Evolutionary conservation across 1,140 invertebrate genomes (phyloP).

Genomic region (Drosophila melanica): DNA sequence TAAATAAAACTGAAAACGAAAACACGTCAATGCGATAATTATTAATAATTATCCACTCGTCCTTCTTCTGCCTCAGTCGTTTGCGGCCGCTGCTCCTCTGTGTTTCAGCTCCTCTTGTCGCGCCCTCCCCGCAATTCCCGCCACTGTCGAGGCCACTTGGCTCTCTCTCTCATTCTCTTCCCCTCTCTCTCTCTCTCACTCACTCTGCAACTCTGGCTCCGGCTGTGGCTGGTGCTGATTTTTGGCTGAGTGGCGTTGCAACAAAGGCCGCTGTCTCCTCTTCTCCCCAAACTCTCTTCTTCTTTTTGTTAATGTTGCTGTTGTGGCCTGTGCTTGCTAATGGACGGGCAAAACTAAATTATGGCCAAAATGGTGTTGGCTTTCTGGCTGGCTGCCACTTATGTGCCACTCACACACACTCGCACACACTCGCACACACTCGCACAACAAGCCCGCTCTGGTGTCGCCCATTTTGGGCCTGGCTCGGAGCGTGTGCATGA

Average conservation of each 20-base stretch:
- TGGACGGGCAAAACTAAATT: slow-evolving; percentile 80
- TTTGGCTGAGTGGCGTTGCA: slow-evolving; percentile 70
- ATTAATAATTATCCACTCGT: slow-evolving; percentile 83
- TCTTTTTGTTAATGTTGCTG: slow-evolving; percentile 10
- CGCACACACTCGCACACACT: slow-evolving; percentile 21
- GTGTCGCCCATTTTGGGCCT: slow-evolving; percentile 60
- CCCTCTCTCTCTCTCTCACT: too few relatives aligned
- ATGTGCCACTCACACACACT: slow-evolving; percentile 70
- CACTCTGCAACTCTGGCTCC: neutral
- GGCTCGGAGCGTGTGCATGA: slow-evolving; percentile 68
- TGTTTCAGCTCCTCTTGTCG: neutral
- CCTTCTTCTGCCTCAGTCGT: slow-evolving; percentile 62
- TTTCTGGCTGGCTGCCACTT: slow-evolving; percentile 80
- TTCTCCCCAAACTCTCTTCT: neutral
- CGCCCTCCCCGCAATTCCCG: too few relatives aligned
- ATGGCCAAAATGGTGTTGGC: slow-evolving; percentile 82
- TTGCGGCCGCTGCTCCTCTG: slow-evolving; percentile 36
- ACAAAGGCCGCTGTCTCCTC: slow-evolving; percentile 55
- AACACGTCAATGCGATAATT: slow-evolving; percentile 82
- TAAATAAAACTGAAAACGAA: slow-evolving; percentile 71
- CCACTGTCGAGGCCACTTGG: too few relatives aligned
- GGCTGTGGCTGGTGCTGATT: slow-evolving; percentile 63
- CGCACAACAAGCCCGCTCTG: slow-evolving; percentile 5
- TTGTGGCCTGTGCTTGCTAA: slow-evolving; percentile 64
- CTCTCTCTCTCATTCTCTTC: neutral